These are phyloP conservation scores for Chrosomus eos DNA, from an alignment of 2,797 vertebrate species.

Conservation along the genomic window DNA sequence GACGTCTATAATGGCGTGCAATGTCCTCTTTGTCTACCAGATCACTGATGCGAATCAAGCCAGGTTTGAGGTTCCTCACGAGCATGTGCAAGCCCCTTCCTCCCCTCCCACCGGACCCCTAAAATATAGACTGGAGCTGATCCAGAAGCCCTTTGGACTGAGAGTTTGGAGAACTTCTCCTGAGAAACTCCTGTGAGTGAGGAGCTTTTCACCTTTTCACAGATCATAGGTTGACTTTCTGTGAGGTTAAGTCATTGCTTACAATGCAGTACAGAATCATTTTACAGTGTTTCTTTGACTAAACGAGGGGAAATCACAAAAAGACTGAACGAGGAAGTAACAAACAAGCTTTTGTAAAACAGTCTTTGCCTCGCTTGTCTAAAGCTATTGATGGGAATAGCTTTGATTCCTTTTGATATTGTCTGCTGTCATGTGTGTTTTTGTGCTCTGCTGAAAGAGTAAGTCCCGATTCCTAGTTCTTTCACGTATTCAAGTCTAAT, in stretches of 20 bases:
- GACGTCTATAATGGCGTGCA: not conserved
- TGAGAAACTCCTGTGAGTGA: conserved; percentile 83
- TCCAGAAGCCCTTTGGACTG: conserved; percentile 82
- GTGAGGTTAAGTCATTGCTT: not conserved
- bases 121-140: conserved; percentile 74
- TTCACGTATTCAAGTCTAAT: not conserved
- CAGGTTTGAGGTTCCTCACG: conserved; percentile 90
- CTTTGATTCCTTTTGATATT: not conserved
- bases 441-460: not conserved
- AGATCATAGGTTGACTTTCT: not conserved
- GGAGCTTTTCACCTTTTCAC: not conserved
- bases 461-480: not conserved
- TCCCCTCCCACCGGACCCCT: conserved; percentile 62
- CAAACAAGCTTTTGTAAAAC: not conserved
- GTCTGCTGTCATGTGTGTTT: not conserved
- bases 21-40: conserved; percentile 67
- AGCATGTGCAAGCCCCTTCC: conserved; percentile 74
- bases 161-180: conserved; percentile 80
- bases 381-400: not conserved
- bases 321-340: not conserved
- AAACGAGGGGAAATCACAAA: not conserved
- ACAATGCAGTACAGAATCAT: not conserved
- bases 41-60: conserved; percentile 78
- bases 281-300: not conserved
- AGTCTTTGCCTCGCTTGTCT: not conserved